phyloP scores from a whole-genome alignment of 2,113 vertebrate genomes.

The Phyllostomus discolor region DNA sequence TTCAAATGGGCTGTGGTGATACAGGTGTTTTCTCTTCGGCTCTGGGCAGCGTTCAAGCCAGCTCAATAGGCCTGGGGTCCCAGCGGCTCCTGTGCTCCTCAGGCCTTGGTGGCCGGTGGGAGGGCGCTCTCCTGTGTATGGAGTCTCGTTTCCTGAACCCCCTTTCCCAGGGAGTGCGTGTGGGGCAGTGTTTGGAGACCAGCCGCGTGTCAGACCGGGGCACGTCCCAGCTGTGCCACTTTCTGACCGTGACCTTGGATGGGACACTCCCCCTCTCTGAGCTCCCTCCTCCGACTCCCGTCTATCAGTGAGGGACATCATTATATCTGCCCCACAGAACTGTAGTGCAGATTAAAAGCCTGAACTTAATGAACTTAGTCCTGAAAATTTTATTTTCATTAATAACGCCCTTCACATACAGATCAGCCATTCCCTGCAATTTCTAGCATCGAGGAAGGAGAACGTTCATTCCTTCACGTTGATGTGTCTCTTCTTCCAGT shows the following conservation, averaged over 20 bases:
- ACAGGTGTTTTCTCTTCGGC: background rate
- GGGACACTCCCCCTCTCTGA: background rate
- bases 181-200: background rate
- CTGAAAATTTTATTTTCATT: background rate
- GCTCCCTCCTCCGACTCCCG: background rate
- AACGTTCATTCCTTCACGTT: background rate
- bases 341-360: background rate
- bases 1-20: background rate
- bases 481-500: background rate
- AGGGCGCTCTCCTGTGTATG: rapidly evolving
- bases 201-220: background rate
- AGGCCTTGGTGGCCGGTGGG: rapidly evolving
- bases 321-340: background rate
- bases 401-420: background rate
- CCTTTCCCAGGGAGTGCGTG: background rate
- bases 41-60: background rate
- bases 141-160: background rate
- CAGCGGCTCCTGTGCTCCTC: rapidly evolving
- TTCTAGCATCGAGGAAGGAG: background rate
- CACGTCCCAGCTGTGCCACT: rapidly evolving
- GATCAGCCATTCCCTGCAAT: background rate
- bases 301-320: background rate
- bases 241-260: background rate
- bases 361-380: background rate
- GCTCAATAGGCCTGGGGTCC: background rate